phyloP scores from a whole-genome alignment of 2,797 vertebrate genomes.

The Erithacus rubecula region DNA sequence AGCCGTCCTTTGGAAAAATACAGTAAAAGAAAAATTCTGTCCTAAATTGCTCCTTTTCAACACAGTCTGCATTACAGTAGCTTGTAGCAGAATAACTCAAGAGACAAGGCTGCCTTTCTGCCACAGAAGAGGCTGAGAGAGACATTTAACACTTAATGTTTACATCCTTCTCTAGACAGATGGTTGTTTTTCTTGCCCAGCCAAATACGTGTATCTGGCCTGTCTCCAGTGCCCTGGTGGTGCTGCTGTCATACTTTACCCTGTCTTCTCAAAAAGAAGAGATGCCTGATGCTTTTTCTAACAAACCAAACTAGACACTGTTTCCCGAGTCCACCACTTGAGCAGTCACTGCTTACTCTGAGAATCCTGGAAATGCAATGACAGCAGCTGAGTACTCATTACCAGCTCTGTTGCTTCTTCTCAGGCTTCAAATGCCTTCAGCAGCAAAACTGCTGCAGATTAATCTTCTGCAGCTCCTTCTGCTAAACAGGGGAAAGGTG shows the following conservation, averaged over 20 bases:
- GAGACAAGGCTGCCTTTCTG: slow-evolving; percentile 35
- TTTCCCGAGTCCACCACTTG: background rate
- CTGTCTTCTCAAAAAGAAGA: background rate
- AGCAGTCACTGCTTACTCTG: background rate
- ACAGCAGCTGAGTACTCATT: background rate
- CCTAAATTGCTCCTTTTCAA: slow-evolving; percentile 54
- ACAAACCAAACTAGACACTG: background rate
- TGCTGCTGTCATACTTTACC: background rate
- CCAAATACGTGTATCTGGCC: background rate
- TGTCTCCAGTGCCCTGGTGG: background rate
- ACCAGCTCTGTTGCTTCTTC: background rate
- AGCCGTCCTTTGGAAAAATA: slow-evolving; percentile 65
- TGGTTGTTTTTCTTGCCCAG: slow-evolving; percentile 7
- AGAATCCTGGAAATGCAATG: background rate
- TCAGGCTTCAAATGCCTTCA: background rate
- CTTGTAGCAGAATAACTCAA: background rate
- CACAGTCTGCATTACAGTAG: background rate
- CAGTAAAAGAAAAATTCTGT: slow-evolving; percentile 26
- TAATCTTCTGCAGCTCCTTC: background rate
- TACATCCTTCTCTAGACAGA: slow-evolving; percentile 36
- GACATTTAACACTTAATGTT: background rate
- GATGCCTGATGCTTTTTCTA: background rate
- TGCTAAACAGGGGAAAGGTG: background rate
- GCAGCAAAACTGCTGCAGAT: background rate
- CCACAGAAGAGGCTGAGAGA: background rate